Percentiles rank a stretch among this genome's conserved stretches.
phyloP scores from a whole-genome alignment of 1,140 invertebrate genomes.

The Ridgeia piscesae region DNA sequence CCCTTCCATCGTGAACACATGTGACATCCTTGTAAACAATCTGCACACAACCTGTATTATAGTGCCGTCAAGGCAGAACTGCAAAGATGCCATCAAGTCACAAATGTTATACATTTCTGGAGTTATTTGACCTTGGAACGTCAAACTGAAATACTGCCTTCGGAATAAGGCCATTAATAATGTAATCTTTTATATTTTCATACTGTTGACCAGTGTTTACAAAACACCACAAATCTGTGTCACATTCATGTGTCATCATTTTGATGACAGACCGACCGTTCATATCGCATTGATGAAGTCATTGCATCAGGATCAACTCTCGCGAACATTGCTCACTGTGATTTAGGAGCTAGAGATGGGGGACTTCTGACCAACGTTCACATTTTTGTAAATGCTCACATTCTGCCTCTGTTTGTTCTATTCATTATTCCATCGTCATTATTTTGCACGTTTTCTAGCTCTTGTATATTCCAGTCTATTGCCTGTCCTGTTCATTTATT shows the following conservation, averaged over 20 bases:
- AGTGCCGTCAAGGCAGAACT: neutral
- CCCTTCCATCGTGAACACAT: neutral
- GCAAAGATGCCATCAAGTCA: neutral
- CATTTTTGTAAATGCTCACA: neutral
- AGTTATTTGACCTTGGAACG: neutral
- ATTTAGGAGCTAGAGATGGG: neutral
- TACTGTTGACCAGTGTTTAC: neutral
- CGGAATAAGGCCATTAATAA: neutral
- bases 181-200: neutral
- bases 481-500: too few relatives aligned
- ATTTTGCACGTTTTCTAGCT: too few relatives aligned
- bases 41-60: neutral
- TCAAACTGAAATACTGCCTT: neutral
- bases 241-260: neutral
- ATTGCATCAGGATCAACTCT: neutral
- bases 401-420: neutral
- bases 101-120: neutral
- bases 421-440: too few relatives aligned
- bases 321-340: neutral
- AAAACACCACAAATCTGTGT: neutral
- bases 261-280: neutral
- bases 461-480: too few relatives aligned
- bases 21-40: neutral
- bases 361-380: neutral
- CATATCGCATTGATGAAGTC: neutral